Evolutionary conservation across 2,113 vertebrate species (phyloP), one percentile per base, ranked within the genome.

Genomic region (Gallinago media): DNA sequence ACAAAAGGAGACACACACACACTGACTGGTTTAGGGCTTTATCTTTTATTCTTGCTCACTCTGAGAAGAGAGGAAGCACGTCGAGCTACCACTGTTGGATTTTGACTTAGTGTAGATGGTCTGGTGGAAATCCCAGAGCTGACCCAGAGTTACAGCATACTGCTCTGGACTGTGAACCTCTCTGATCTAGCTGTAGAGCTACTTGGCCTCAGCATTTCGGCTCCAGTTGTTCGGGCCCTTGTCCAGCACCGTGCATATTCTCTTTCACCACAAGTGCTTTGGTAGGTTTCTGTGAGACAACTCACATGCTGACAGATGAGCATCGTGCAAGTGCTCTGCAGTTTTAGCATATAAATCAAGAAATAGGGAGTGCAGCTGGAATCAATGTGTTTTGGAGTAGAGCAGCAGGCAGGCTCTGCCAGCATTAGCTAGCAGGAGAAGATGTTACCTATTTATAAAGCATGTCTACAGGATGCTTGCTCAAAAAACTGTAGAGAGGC

Each of bases 291-390:
- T 82, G 23, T 0, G 1, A 84, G 47, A 71, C 0, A 4, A 32
- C 23, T 91, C 0, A 0, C 0, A 0, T 75, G 62, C 70, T 91
- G 80, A 79, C 67, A 85, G 73, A 68, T 44, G 68, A 78, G 14
- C 32, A 16, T 65, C 1, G 1, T 36, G 34, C 19, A 68, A 78
- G 6, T 18, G n/a, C 18, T 92, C 40, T 63, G 61, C 47, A 81
- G 31, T 67, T 81, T 61, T 31, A 81, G 12, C 5, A 12, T 11
- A 59, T 47, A 67, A 78, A 75, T 49, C 2, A 92, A 78, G 78
- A 73, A 34, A 5, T 1, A 49, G 21, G 40, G 84, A 42, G 5
- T 12, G 10, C 21, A 61, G 52, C 36, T 31, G 75, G 58, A 54
- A 63, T 85, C 22, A 13, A 8, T 2, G 6, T 50, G n/a, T 15